Evolutionary conservation across 1,140 invertebrate species (phyloP), one percentile per base, ranked within the genome.

Genomic region (Caenorhabditis inopinata): DNA sequence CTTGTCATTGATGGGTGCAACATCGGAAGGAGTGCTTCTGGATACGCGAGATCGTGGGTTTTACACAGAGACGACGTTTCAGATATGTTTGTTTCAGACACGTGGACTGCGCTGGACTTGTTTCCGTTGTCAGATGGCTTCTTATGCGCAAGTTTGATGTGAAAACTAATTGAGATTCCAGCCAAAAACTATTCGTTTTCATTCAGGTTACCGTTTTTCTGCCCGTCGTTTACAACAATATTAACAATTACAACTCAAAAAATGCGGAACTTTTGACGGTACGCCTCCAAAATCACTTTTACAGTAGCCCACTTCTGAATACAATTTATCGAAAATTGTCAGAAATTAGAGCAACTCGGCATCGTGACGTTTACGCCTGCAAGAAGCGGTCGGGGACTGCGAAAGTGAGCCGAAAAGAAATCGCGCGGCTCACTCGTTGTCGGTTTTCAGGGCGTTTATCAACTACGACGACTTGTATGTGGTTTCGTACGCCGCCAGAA

Each of bases 401-500:
- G 58, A 68, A 68, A 68, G 58, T 68, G 58, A 68, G 58, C 11
- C 27, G 18, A 21, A 51, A 23, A 4, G n/a, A 35, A 38, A 5
- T 9, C 29, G 29, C 25, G 11, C 16, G 25, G 18, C 14, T 48
- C 74, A 27, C 25, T 6, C n/a, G 49, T n/a, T 18, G 5, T 29
- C 18, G 25, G 73, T 75, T 74, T 74, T 51, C 23, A 74, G 74
- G 38, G 81, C 81, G 9, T 82, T 82, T 75, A 82, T 76, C 78
- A 82, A 82, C 42, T 82, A 82, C 35, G 81, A 82, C 47, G 81
- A 82, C 42, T 62, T 82, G 51, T 82, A 82, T 76, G 62, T 82
- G 46, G 58, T 68, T 35, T 74, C 77, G 46, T 49, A 83, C 35
- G 81, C 81, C 35, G 68, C 68, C 9, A 35, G 81, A 42, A 48